Evolutionary conservation across 1,140 invertebrate species (phyloP).

Genomic region (Zaprionus taronus): DNA sequence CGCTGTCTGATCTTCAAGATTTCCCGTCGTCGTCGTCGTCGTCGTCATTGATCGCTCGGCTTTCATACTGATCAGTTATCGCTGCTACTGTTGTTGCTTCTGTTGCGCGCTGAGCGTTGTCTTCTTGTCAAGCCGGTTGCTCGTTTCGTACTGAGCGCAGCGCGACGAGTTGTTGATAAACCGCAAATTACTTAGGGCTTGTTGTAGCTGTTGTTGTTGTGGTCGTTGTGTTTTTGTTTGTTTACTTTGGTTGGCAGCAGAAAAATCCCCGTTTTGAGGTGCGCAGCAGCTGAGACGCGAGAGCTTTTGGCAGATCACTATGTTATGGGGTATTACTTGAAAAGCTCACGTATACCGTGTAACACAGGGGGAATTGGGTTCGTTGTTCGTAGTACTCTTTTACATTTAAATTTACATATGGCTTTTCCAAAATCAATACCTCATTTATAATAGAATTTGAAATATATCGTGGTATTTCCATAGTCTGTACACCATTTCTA

Average conservation of each 20-base stretch:
- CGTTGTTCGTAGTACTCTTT: too few species aligned
- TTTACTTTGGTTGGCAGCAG: constrained; percentile 7
- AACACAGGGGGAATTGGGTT: neutral
- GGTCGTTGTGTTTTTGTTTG: constrained; percentile 8
- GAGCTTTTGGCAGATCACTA: constrained; percentile 24
- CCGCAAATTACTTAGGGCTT: constrained; percentile 21
- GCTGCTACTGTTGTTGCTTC: constrained; percentile 2
- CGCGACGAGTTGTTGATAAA: constrained; percentile 36
- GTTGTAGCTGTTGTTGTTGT: neutral
- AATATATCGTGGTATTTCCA: too few species aligned
- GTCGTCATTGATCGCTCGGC: constrained; percentile 18
- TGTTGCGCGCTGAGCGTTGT: constrained; percentile 1
- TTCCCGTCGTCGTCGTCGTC: neutral
- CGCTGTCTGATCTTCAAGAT: constrained; percentile 16
- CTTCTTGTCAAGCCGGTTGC: constrained; percentile 48
- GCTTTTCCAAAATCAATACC: too few species aligned
- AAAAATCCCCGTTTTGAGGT: constrained; percentile 35
- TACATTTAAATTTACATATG: neutral
- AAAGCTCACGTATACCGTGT: constrained; percentile 34
- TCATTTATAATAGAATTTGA: too few species aligned
- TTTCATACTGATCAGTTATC: constrained; percentile 9
- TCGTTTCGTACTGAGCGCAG: constrained; percentile 50
- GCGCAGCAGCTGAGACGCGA: constrained; percentile 12
- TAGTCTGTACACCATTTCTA: too few species aligned
- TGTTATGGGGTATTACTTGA: neutral